A percentile compares a stretch with the other conserved stretches of the same genome.
phyloP scores from a whole-genome alignment of 2,113 vertebrate genomes.

The Fulmarus glacialis region DNA sequence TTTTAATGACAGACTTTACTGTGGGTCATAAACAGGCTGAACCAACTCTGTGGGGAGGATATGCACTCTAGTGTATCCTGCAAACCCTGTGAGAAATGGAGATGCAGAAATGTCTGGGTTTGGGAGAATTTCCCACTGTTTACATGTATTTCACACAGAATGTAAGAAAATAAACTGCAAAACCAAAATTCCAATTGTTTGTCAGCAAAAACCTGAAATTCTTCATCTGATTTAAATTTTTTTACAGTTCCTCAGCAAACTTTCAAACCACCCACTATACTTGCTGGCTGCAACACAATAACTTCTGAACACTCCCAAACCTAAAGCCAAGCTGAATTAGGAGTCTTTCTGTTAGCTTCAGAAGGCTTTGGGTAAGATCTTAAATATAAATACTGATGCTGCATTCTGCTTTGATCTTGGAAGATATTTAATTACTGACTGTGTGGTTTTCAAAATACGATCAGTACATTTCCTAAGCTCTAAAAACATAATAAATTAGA shows the following conservation, averaged over 20 bases:
- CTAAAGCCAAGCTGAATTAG: not conserved
- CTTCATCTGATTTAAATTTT: not conserved
- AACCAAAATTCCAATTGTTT: not conserved
- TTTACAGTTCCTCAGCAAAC: not conserved
- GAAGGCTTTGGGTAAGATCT: conserved; percentile 9
- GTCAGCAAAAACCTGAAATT: not conserved
- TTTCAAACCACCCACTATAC: not conserved
- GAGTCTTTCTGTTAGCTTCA: not conserved
- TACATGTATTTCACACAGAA: not conserved
- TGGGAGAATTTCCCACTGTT: not conserved
- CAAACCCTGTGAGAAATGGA: not conserved
- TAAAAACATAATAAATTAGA: not conserved
- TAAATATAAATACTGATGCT: not conserved
- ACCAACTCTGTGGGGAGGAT: not conserved
- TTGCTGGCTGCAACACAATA: not conserved
- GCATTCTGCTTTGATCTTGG: conserved; percentile 5
- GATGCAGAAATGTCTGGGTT: not conserved
- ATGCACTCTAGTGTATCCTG: accelerated
- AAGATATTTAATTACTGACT: conserved; percentile 1
- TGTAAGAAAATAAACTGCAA: not conserved
- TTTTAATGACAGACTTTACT: not conserved
- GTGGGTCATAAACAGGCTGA: not conserved
- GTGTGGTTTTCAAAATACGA: not conserved
- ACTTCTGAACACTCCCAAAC: not conserved
- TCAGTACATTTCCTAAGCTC: not conserved